Evolutionary conservation across 1,140 invertebrate genomes (phyloP).

Genomic region (Drosophila mayri): DNA sequence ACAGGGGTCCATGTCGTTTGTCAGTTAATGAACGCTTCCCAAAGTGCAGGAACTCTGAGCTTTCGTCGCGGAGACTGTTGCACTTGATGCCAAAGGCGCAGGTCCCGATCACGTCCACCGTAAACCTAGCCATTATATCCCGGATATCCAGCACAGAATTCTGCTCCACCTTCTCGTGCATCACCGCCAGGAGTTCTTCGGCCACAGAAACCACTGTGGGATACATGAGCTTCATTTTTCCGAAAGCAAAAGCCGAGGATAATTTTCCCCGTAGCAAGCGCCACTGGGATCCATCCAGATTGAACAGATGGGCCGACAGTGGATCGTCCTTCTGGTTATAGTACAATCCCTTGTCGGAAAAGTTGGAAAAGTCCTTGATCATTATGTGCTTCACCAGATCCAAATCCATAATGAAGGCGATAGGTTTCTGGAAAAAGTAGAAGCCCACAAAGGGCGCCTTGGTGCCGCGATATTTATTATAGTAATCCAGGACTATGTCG

Average conservation of each 20-base stretch:
- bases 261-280: slow-evolving; percentile 86
- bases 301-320: slow-evolving; percentile 85
- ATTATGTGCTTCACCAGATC: slow-evolving; percentile 87
- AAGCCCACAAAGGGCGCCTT: slow-evolving; percentile 76
- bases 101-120: slow-evolving; percentile 86
- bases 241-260: slow-evolving; percentile 86
- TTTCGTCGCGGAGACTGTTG: slow-evolving; percentile 86
- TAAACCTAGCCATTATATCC: slow-evolving; percentile 75
- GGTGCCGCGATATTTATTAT: slow-evolving; percentile 65
- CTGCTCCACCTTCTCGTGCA: slow-evolving; percentile 20
- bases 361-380: slow-evolving; percentile 87
- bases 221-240: slow-evolving; percentile 31
- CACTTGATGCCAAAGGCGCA: slow-evolving; percentile 88
- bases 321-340: slow-evolving; percentile 85
- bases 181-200: slow-evolving; percentile 63
- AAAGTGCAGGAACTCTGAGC: slow-evolving; percentile 85
- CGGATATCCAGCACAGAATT: slow-evolving; percentile 55
- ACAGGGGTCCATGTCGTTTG: slow-evolving; percentile 20
- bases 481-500: slow-evolving; percentile 39
- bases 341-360: slow-evolving; percentile 85
- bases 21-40: slow-evolving; percentile 65
- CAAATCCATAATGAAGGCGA: slow-evolving; percentile 85
- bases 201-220: slow-evolving; percentile 62
- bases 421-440: slow-evolving; percentile 85
- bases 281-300: slow-evolving; percentile 86